Evolutionary conservation across 2,113 vertebrate genomes (phyloP).

Genomic region (Bos taurus): ARS-UCD2.0 NC_037329.1:122256001-122256500

Average conservation of each 20-base stretch:
- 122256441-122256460: background rate
- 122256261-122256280: background rate
- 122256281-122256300: background rate
- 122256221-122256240: background rate
- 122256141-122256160: background rate
- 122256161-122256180: background rate
- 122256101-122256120: background rate
- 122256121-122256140: background rate
- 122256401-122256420: background rate
- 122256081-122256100: background rate
- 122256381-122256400: background rate
- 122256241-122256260: background rate
- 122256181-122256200: background rate
- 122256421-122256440: background rate
- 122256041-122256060: background rate
- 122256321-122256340: rapidly evolving
- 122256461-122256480: background rate
- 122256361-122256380: background rate
- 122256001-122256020: background rate
- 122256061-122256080: background rate
- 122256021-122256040: background rate
- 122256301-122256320: background rate
- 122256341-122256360: background rate
- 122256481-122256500: background rate
- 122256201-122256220: background rate